phyloP scores from a whole-genome alignment of 37 sponge, comb jelly and placozoan species.

The Haliclona indistincta region DNA sequence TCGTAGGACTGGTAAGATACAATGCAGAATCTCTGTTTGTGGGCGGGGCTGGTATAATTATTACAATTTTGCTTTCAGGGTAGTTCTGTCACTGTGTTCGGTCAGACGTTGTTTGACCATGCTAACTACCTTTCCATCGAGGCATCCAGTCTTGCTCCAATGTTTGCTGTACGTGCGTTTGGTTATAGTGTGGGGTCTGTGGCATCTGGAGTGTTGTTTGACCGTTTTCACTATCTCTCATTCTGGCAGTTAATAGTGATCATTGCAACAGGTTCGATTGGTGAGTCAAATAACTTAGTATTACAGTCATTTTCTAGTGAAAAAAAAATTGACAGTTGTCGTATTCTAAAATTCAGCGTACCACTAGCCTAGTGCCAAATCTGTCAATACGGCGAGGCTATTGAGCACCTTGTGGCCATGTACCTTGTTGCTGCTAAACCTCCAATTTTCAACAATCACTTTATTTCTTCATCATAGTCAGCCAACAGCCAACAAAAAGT shows the following conservation, averaged over 20 bases:
- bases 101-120: constrained; percentile 65
- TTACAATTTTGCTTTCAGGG: constrained; percentile 11
- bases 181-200: constrained; percentile 44
- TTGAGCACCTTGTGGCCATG: too few species aligned
- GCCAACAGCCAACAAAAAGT: too few species aligned
- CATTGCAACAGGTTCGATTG: background rate
- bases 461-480: too few species aligned
- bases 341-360: too few species aligned
- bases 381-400: too few species aligned
- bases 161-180: constrained; percentile 46
- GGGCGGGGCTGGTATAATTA: too few species aligned
- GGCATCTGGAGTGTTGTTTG: constrained; percentile 43
- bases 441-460: too few species aligned
- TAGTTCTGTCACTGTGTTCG: constrained; percentile 29
- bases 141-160: constrained; percentile 18
- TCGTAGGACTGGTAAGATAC: constrained; percentile 51
- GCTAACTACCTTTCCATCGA: constrained; percentile 22
- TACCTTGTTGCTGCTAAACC: too few species aligned
- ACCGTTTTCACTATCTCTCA: constrained; percentile 1
- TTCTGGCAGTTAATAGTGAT: constrained; percentile 4
- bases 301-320: too few species aligned
- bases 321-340: too few species aligned
- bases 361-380: too few species aligned
- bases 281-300: background rate
- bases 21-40: background rate